These are phyloP conservation scores for Drosophila kanekoi DNA, from an alignment of 2,888 invertebrate species.

Conservation along the genomic window DNA sequence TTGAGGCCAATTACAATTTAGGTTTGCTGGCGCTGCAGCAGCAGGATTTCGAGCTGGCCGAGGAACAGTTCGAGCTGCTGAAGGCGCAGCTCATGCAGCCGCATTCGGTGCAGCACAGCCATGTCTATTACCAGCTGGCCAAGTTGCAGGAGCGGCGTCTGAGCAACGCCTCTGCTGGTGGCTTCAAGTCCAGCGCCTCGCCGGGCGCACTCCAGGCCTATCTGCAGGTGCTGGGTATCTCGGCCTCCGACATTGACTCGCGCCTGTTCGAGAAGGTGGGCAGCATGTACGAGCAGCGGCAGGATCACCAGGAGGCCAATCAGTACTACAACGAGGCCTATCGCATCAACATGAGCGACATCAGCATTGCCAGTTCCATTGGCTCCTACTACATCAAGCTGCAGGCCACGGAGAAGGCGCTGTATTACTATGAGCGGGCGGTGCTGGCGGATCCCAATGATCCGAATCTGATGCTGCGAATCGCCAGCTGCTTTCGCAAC, in stretches of 20 bases:
- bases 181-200: slow-evolving; percentile 49
- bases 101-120: slow-evolving; percentile 85
- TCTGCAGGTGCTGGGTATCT: slow-evolving; percentile 91
- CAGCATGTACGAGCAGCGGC: slow-evolving; percentile 94
- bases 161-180: slow-evolving; percentile 27
- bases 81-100: slow-evolving; percentile 85
- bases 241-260: slow-evolving; percentile 94
- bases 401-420: slow-evolving; percentile 94
- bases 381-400: slow-evolving; percentile 95
- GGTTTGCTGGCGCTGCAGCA: slow-evolving; percentile 86
- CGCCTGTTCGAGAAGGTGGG: slow-evolving; percentile 95
- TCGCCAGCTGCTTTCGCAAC: slow-evolving; percentile 93
- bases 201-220: slow-evolving; percentile 89
- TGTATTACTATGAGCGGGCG: slow-evolving; percentile 92
- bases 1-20: slow-evolving; percentile 93
- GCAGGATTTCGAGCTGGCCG: slow-evolving; percentile 90
- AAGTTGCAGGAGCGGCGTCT: slow-evolving; percentile 89
- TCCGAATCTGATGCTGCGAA: slow-evolving; percentile 93
- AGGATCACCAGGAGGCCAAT: slow-evolving; percentile 94
- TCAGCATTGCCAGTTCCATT: slow-evolving; percentile 93
- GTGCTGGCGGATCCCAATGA: slow-evolving; percentile 91
- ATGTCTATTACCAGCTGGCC: slow-evolving; percentile 90
- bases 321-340: slow-evolving; percentile 84
- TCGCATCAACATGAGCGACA: slow-evolving; percentile 84
- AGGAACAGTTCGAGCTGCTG: slow-evolving; percentile 91